These are phyloP conservation scores for Buathra laborator DNA, from an alignment of 2,888 invertebrate species.

Conservation along the genomic window DNA sequence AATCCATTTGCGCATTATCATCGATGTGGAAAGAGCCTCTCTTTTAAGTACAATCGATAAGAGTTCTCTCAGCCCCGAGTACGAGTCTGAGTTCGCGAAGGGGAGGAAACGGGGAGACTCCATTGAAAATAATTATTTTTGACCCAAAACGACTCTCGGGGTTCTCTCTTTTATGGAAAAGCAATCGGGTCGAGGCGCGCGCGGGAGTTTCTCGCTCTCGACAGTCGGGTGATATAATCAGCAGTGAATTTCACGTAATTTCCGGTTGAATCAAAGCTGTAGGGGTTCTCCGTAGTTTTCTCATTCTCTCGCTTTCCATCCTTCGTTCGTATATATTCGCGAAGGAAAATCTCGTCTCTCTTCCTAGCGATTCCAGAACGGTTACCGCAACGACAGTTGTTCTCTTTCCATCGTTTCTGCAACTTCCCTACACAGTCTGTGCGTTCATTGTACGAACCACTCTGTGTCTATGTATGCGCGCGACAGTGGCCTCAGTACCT, in stretches of 20 bases:
- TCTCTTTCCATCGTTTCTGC: slow-evolving; percentile 50
- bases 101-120: slow-evolving; percentile 6
- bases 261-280: slow-evolving; percentile 75
- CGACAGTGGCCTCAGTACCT: slow-evolving; percentile 14
- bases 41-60: slow-evolving; percentile 69
- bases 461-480: slow-evolving; percentile 9
- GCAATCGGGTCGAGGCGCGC: slow-evolving; percentile 69
- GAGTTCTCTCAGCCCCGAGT: slow-evolving; percentile 61
- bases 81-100: slow-evolving; percentile 49
- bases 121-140: slow-evolving; percentile 72
- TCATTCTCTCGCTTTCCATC: slow-evolving; percentile 15
- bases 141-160: slow-evolving; percentile 72
- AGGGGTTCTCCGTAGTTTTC: slow-evolving; percentile 50
- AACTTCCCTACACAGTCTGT: not conserved
- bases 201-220: slow-evolving; percentile 60
- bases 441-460: not conserved
- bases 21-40: slow-evolving; percentile 66
- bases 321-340: slow-evolving; percentile 35
- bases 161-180: slow-evolving; percentile 73
- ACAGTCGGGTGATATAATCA: slow-evolving; percentile 76
- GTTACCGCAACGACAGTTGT: slow-evolving; percentile 66
- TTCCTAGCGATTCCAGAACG: slow-evolving; percentile 49
- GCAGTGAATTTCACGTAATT: slow-evolving; percentile 77
- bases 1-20: slow-evolving; percentile 70
- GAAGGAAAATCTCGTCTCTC: slow-evolving; percentile 56